A percentile compares a stretch with the other conserved stretches of the same genome.
Conservation (phyloP, 2,113 vertebrate genomes). For the Naja naja region DNA sequence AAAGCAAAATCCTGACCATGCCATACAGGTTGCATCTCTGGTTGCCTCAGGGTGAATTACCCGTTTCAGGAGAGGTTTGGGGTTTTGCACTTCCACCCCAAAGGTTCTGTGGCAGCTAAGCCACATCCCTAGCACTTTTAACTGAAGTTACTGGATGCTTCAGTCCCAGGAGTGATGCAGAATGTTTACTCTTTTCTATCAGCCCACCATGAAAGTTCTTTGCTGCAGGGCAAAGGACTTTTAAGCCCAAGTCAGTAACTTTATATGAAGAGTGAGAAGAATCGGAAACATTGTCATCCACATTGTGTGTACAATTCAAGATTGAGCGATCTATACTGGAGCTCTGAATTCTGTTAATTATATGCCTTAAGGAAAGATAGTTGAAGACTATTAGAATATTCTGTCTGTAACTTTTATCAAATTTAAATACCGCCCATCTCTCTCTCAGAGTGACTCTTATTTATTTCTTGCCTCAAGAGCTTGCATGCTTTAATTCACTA, state of each 20-base stretch:
- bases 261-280: not conserved
- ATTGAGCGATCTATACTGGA: not conserved
- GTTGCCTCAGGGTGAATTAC: not conserved
- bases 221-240: not conserved
- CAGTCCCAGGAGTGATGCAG: not conserved
- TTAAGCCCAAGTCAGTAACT: constrained; percentile 6
- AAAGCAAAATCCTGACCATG: not conserved
- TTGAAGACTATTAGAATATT: not conserved
- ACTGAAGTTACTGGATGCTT: not conserved
- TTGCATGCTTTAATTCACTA: not conserved
- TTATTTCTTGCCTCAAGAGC: not conserved
- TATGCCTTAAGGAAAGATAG: not conserved
- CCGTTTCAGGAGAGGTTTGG: too few relatives aligned
- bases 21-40: not conserved
- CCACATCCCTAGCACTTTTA: not conserved
- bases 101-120: not conserved
- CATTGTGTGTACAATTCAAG: not conserved
- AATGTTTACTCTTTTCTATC: not conserved
- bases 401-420: not conserved
- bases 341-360: not conserved
- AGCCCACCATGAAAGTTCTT: not conserved
- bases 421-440: not conserved
- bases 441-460: not conserved
- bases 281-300: not conserved
- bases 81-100: not conserved